Conservation (phyloP, 2,797 vertebrate genomes). For the Lerista edwardsae region DNA sequence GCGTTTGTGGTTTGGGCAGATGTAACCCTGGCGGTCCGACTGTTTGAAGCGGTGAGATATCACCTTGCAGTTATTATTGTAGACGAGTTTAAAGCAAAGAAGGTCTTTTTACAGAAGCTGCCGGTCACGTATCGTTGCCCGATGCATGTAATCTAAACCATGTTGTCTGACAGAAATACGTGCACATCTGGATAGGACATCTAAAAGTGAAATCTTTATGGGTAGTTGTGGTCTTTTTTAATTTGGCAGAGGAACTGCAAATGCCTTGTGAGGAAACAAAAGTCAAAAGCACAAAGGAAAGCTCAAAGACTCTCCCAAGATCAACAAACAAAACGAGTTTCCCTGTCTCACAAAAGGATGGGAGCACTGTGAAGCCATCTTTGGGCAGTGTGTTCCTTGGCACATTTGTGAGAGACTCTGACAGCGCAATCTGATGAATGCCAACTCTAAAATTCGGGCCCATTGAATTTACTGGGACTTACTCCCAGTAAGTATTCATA, state of each 20-base stretch:
- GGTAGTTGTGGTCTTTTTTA: too few relatives aligned
- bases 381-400: not conserved
- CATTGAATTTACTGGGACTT: too few relatives aligned
- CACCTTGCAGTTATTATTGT: not conserved
- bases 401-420: not conserved
- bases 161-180: not conserved
- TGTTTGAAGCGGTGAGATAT: not conserved
- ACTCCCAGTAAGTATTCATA: too few relatives aligned
- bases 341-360: constrained; percentile 26
- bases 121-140: not conserved
- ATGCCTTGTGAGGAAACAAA: constrained; percentile 24
- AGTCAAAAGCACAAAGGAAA: constrained; percentile 15
- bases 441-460: too few relatives aligned
- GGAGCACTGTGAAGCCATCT: constrained; percentile 4
- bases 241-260: not conserved
- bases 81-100: too few relatives aligned
- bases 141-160: not conserved
- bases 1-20: too few relatives aligned
- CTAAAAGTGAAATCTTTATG: not conserved
- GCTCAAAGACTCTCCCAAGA: not conserved
- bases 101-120: not conserved
- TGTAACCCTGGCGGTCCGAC: too few relatives aligned
- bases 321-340: constrained; percentile 14
- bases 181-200: constrained; percentile 5
- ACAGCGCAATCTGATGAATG: too few relatives aligned